Evolutionary conservation across 2,797 vertebrate genomes (phyloP), one percentile per base, ranked within the genome.

Genomic region (Myotis vivesi): DNA sequence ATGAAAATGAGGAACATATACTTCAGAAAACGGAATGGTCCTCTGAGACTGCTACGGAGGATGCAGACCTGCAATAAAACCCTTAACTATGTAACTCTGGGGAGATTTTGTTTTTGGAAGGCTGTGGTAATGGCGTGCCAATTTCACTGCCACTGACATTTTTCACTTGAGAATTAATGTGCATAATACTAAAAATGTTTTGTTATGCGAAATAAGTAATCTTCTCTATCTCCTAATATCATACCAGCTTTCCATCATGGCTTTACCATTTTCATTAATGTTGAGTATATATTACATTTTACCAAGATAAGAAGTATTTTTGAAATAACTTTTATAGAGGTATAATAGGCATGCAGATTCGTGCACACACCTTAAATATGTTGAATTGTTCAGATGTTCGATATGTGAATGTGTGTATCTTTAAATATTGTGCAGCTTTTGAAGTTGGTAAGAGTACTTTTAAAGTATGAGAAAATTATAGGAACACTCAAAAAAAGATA

Each of bases 381-480:
- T 85, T 76, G 85, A 94, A 59, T 89, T n/a, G 44, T 59, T 93
- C 22, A 33, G n/a, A 90, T 86, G 62, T 87, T 92, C 71, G 11
- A 49, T 64, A 38, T 36, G 5, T 71, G 11, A 59, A 85, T 41
- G 7, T 71, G 19, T n/a, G 62, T 72, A 36, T n/a, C 59, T 90
- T 85, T 85, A 49, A 44, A 53, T 80, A 80, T 23, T 80, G 72
- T 23, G 6, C 5, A 57, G 57, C 12, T 87, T 80, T 91, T 53
- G 22, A 71, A 66, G 41, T 44, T 81, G 20, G 62, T 38, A 64
- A 46, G 10, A 64, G 59, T 77, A 51, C 3, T 87, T 95, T 92
- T 23, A 68, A 88, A 88, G 55, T 81, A 41, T 41, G 11, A 84
- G 8, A 64, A 81, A 77, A 80, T 72, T 6, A 86, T 79, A 66